phyloP scores from a whole-genome alignment of 2,888 invertebrate genomes.

The Euproctis similis region DNA sequence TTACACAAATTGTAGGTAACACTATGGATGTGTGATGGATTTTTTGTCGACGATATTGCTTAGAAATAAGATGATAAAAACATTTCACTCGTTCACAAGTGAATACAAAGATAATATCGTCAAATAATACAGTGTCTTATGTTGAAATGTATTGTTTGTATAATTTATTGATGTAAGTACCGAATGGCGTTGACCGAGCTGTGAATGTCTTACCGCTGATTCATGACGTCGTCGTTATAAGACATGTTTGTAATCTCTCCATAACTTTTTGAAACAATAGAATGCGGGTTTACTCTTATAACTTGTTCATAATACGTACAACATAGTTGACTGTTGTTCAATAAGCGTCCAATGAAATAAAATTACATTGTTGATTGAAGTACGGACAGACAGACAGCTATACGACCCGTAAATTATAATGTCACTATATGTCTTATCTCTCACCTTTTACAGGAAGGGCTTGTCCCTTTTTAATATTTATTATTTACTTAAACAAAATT shows the following conservation, averaged over 20 bases:
- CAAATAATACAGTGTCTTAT: constrained; percentile 2
- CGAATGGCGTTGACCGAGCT: constrained; percentile 12
- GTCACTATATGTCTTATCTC: no score
- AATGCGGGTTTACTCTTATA: constrained; percentile 48
- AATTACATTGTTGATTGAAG: constrained; percentile 3
- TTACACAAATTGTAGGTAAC: constrained; percentile 10
- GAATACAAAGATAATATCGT: constrained; percentile 1
- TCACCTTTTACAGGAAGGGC: no score
- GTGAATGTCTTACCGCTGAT: constrained; percentile 19
- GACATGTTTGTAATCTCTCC: constrained; percentile 27
- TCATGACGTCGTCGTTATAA: constrained; percentile 29
- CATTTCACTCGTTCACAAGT: no score
- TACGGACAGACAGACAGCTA: no score
- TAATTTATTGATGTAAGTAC: constrained; percentile 7
- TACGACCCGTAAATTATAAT: no score
- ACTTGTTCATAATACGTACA: constrained; percentile 33
- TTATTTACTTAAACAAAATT: no score
- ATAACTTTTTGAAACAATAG: constrained; percentile 52
- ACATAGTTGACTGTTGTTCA: constrained; percentile 39
- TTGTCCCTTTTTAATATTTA: no score
- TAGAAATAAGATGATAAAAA: no score
- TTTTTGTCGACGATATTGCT: no score
- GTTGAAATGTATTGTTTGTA: constrained; percentile 3
- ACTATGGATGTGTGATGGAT: no score
- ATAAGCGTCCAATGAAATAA: constrained; percentile 40